Conservation (phyloP, 2,797 vertebrate species). For the Aeoliscus strigatus region DNA sequence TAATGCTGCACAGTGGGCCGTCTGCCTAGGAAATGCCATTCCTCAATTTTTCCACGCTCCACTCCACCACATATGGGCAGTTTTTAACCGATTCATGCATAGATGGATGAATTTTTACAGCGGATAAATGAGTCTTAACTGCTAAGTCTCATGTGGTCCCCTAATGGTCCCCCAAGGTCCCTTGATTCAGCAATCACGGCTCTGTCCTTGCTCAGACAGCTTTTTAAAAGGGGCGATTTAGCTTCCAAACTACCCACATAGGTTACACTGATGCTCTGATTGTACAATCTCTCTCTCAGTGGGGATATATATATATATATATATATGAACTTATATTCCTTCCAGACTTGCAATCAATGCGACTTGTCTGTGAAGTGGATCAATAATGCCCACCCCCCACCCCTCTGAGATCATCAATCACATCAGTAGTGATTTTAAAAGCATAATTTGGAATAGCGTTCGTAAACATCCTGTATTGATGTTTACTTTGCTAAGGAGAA, state of each 20-base stretch:
- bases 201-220: slow-evolving; percentile 58
- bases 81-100: slow-evolving; percentile 57
- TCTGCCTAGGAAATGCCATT: slow-evolving; percentile 55
- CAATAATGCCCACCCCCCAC: slow-evolving; percentile 78
- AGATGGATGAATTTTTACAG: slow-evolving; percentile 43
- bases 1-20: slow-evolving; percentile 71
- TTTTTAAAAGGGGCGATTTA: slow-evolving; percentile 67
- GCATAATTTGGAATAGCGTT: slow-evolving; percentile 78
- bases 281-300: slow-evolving; percentile 70
- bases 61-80: slow-evolving; percentile 37
- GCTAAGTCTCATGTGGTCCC: slow-evolving; percentile 19
- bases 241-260: slow-evolving; percentile 69
- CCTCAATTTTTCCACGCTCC: slow-evolving; percentile 47
- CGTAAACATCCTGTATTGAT: slow-evolving; percentile 81
- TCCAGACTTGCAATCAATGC: slow-evolving; percentile 80
- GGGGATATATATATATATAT: slow-evolving; percentile 45
- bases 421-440: slow-evolving; percentile 75
- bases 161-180: slow-evolving; percentile 47
- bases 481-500: slow-evolving; percentile 75
- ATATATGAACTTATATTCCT: slow-evolving; percentile 68
- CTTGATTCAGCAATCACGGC: slow-evolving; percentile 52
- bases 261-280: slow-evolving; percentile 76
- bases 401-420: slow-evolving; percentile 82
- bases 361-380: slow-evolving; percentile 83
- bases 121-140: slow-evolving; percentile 48